phyloP scores from a whole-genome alignment of 1,140 invertebrate species.

The Zaprionus inermis region DNA sequence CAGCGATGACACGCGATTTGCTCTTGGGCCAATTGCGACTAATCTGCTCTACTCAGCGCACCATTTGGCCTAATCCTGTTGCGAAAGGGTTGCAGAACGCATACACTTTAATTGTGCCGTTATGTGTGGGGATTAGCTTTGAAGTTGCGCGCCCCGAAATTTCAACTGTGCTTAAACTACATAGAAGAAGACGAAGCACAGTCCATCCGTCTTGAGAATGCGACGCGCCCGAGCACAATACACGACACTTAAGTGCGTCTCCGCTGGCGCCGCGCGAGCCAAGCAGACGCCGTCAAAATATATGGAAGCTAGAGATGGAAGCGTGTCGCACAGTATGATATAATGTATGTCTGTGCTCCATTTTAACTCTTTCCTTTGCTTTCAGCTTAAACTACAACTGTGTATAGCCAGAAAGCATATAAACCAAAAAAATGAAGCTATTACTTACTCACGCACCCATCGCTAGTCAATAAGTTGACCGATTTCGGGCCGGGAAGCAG shows the following conservation, averaged over 20 bases:
- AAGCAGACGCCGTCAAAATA: conserved; percentile 1
- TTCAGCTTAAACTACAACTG: no score
- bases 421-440: not conserved
- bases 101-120: conserved; percentile 40
- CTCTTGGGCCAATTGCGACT: conserved; percentile 30
- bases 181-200: not conserved
- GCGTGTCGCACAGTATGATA: not conserved
- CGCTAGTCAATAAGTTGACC: not conserved
- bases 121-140: conserved; percentile 35
- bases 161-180: conserved; percentile 2
- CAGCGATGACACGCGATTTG: not conserved
- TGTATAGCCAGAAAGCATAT: no score
- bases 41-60: conserved; percentile 31
- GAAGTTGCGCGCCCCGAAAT: conserved; percentile 19
- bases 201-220: not conserved
- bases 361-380: no score
- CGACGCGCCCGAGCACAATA: conserved; percentile 19
- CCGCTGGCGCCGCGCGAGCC: conserved; percentile 3
- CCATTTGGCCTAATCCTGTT: conserved; percentile 32
- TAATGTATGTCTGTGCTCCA: not conserved
- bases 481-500: conserved; percentile 4
- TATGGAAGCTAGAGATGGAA: conserved; percentile 20
- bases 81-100: conserved; percentile 7
- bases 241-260: conserved; percentile 34
- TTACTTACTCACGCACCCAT: conserved; percentile 11